Evolutionary conservation across 2,888 invertebrate species (phyloP).

Genomic region (Liodrosophila aerea): DNA sequence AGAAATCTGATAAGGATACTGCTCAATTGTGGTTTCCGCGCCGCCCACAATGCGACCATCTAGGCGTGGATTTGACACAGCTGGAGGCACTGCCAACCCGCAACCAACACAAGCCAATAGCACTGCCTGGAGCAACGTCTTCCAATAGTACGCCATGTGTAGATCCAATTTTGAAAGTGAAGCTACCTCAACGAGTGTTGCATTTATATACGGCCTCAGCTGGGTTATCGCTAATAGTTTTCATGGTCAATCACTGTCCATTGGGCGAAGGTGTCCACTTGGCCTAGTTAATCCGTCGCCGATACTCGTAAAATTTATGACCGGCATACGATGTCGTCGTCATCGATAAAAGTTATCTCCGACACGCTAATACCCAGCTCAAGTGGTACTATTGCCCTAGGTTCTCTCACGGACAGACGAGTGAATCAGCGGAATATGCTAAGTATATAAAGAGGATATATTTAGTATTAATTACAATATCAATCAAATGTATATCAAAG

Average conservation of each 20-base stretch:
- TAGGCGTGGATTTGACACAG: constrained; percentile 28
- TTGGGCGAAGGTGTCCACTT: constrained; percentile 54
- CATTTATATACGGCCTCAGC: constrained; percentile 40
- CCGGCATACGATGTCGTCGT: constrained; percentile 12
- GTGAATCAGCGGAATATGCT: too few relatives aligned
- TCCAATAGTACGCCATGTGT: constrained; percentile 29
- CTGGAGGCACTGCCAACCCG: constrained; percentile 5
- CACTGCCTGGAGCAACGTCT: constrained; percentile 17
- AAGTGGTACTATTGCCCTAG: too few relatives aligned
- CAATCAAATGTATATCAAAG: too few relatives aligned
- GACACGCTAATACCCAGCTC: too few relatives aligned
- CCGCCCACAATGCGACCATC: constrained; percentile 82
- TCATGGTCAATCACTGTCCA: constrained; percentile 50
- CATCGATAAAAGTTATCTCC: too few relatives aligned
- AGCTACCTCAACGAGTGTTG: neutral
- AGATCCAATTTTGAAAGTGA: constrained; percentile 6
- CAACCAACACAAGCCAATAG: constrained; percentile 1
- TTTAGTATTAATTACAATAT: too few relatives aligned
- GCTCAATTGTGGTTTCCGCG: constrained; percentile 73
- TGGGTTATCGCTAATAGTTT: constrained; percentile 33
- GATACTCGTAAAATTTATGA: constrained; percentile 53
- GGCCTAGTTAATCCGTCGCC: constrained; percentile 56
- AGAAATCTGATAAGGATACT: constrained; percentile 82
- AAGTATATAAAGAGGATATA: too few relatives aligned
- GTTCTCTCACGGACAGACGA: too few relatives aligned